Evolutionary conservation across 2,888 invertebrate genomes (phyloP), one percentile per base, ranked within the genome.

Genomic region (Leucoma salicis): DNA sequence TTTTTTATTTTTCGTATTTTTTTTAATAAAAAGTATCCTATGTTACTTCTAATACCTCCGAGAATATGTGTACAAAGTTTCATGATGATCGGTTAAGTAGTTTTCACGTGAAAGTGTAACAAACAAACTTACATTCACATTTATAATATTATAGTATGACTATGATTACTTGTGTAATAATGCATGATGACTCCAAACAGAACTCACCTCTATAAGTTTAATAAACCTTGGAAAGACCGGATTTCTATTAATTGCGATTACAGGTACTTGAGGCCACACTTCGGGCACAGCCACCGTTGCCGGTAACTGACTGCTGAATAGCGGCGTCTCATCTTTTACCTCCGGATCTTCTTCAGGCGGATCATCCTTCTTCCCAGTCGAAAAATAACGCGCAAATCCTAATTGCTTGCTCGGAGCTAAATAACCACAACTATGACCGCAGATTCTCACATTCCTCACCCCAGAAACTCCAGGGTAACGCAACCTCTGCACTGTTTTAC

Each of bases 151-250:
- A n/a, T n/a, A n/a, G n/a, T n/a, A n/a, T n/a, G n/a, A n/a, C n/a
- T n/a, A n/a, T n/a, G n/a, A n/a, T n/a, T n/a, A n/a, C n/a, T n/a
- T n/a, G n/a, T n/a, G n/a, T n/a, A n/a, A n/a, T n/a, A n/a, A n/a
- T n/a, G n/a, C n/a, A n/a, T n/a, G n/a, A n/a, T n/a, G n/a, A n/a
- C n/a, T n/a, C n/a, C n/a, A n/a, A n/a, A n/a, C n/a, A n/a, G 25
- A 36, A 48, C 52, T 46, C 57, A 97, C 96, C 92, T 99, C 99
- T 51, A 99, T 94, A 58, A 99, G 93, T 89, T 99, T 99, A 61
- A 99, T 98, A 81, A 99, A 99, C 61, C 97, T 93, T 13, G 99
- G 99, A 88, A 99, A 99, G 1, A 99, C 96, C 3, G 99, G 99
- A 89, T 98, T 97, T 59, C 98, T 93, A 67, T 92, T 95, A 53